Evolutionary conservation across 1,140 invertebrate genomes (phyloP).

Genomic region (Bombus impatiens): DNA sequence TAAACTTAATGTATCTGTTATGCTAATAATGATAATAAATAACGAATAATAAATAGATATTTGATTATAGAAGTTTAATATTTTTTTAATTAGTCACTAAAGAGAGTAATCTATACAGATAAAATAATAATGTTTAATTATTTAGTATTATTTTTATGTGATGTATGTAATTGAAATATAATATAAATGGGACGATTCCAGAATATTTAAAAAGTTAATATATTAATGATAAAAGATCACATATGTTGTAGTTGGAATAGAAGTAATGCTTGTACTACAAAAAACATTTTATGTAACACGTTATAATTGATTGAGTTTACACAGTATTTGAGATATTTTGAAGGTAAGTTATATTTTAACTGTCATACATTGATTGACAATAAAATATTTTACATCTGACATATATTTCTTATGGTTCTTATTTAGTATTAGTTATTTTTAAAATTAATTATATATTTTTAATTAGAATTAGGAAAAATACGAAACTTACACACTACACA

Average conservation of each 20-base stretch:
- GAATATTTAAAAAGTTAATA: slow-evolving; percentile 17
- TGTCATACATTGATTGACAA: background rate
- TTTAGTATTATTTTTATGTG: background rate
- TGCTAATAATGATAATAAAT: too few species aligned
- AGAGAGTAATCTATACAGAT: background rate
- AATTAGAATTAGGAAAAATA: background rate
- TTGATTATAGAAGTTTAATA: background rate
- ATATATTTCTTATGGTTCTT: background rate
- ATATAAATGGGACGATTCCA: slow-evolving; percentile 54
- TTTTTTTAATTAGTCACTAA: background rate
- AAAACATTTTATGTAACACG: background rate
- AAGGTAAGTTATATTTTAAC: background rate
- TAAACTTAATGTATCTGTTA: too few species aligned
- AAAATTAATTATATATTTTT: background rate
- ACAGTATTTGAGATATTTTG: background rate
- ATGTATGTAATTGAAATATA: background rate
- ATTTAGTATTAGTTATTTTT: background rate
- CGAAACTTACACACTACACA: too few species aligned
- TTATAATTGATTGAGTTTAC: background rate
- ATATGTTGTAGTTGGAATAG: background rate
- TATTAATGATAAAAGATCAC: background rate
- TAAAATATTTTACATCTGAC: background rate
- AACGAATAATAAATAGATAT: too few species aligned
- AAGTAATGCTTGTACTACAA: background rate
- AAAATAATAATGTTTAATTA: background rate